phyloP scores from a whole-genome alignment of 2,113 vertebrate genomes.

The Lophius piscatorius region DNA sequence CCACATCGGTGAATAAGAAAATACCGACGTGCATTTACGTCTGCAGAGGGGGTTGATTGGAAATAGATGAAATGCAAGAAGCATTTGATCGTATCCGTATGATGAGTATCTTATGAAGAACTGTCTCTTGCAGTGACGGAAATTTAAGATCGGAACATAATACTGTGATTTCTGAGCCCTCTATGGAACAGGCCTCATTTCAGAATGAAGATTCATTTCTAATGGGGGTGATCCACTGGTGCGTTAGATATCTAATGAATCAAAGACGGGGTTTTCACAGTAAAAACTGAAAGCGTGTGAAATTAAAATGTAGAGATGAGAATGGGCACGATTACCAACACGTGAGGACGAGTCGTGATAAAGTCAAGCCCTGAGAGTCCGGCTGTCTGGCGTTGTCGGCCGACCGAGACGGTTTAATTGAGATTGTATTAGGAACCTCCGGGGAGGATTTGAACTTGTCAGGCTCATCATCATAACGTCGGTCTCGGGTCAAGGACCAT shows the following conservation, averaged over 20 bases:
- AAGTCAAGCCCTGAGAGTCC: constrained; percentile 35
- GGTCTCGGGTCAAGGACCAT: constrained; percentile 56
- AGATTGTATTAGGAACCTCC: constrained; percentile 58
- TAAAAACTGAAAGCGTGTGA: constrained; percentile 67
- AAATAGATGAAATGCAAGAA: constrained; percentile 11
- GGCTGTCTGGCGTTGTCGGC: constrained; percentile 26
- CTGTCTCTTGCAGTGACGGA: not conserved
- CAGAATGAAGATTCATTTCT: constrained; percentile 53
- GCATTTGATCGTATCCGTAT: constrained; percentile 31
- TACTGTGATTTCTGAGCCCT: constrained; percentile 27
- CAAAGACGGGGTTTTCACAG: constrained; percentile 46
- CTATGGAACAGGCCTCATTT: constrained; percentile 23
- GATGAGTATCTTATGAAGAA: constrained; percentile 17
- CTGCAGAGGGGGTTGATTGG: not conserved
- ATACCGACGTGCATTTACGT: constrained; percentile 12
- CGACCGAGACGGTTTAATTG: constrained; percentile 61
- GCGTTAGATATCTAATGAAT: constrained; percentile 53
- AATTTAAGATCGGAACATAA: constrained; percentile 32
- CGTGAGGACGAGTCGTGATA: constrained; percentile 58
- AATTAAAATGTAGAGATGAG: constrained; percentile 71
- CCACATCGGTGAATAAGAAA: constrained; percentile 15
- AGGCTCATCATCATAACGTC: constrained; percentile 62
- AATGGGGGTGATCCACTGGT: constrained; percentile 55
- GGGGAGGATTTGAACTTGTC: constrained; percentile 64
- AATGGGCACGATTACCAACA: constrained; percentile 30